Conservation (phyloP, 2,113 vertebrate genomes). For the Cololabis saira region DNA sequence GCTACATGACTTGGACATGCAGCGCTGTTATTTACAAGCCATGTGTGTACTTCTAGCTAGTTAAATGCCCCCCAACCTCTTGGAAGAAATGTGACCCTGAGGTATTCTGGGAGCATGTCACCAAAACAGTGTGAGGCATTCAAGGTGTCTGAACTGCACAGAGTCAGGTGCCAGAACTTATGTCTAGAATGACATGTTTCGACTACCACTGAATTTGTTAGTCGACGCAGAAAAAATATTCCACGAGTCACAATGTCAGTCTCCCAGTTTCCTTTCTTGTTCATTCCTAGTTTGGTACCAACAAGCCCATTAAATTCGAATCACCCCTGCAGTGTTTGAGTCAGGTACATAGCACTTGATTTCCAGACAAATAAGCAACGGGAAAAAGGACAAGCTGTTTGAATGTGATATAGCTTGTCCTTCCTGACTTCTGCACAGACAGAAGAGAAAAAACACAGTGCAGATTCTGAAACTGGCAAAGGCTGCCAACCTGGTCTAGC, state of each 20-base stretch:
- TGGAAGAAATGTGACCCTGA: conserved; percentile 52
- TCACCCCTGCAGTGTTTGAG: conserved; percentile 33
- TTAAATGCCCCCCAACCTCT: conserved; percentile 45
- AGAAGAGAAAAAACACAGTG: conserved; percentile 9
- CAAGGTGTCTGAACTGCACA: conserved; percentile 50
- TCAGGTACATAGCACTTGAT: conserved; percentile 44
- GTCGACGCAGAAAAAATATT: conserved; percentile 43
- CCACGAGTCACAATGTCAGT: conserved; percentile 19
- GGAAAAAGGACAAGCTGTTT: conserved; percentile 56
- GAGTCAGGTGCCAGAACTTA: conserved; percentile 22
- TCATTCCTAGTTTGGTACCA: conserved; percentile 56
- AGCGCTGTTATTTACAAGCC: conserved; percentile 28
- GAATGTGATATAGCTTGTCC: conserved; percentile 43
- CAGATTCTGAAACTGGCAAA: conserved; percentile 37
- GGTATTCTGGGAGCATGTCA: conserved; percentile 65
- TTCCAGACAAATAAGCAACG: conserved; percentile 47
- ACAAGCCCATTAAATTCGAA: conserved; percentile 14
- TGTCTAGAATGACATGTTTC: conserved; percentile 43
- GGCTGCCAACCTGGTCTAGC: conserved; percentile 30
- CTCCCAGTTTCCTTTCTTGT: conserved; percentile 53
- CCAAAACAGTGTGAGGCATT: conserved; percentile 38
- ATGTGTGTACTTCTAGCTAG: conserved; percentile 11
- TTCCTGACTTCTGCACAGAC: conserved; percentile 39
- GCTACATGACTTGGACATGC: conserved; percentile 29
- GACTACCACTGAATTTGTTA: conserved; percentile 29